Percentiles rank a stretch among this genome's conserved stretches.
Evolutionary conservation across 2,888 invertebrate genomes (phyloP).

Genomic region (Carabus problematicus): DNA sequence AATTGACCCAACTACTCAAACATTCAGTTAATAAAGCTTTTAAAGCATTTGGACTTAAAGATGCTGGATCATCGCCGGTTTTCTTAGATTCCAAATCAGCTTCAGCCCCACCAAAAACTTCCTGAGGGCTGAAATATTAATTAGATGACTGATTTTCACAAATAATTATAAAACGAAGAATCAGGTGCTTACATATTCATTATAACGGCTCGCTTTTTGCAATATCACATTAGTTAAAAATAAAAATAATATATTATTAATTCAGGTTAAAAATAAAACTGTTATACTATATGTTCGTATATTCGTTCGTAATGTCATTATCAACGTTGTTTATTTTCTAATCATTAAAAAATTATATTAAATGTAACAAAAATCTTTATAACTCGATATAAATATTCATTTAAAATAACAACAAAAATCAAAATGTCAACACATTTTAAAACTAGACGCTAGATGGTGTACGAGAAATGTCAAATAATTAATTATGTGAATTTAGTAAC

Average conservation of each 20-base stretch:
- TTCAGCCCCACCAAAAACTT: conserved; percentile 43
- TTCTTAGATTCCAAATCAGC: conserved; percentile 47
- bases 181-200: conserved; percentile 29
- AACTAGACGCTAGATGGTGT: conserved; percentile 28
- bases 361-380: conserved; percentile 2
- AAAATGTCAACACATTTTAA: conserved; percentile 34
- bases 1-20: conserved; percentile 59
- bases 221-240: conserved; percentile 16
- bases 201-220: conserved; percentile 16
- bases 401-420: conserved; percentile 39
- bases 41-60: conserved; percentile 58
- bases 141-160: not conserved
- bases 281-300: not conserved
- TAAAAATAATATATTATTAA: conserved; percentile 15
- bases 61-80: conserved; percentile 51
- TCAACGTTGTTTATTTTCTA: not conserved
- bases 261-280: conserved; percentile 15
- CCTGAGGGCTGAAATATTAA: conserved; percentile 33
- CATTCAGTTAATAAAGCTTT: conserved; percentile 60
- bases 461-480: conserved; percentile 26
- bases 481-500: too few species aligned
- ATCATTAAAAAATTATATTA: not conserved
- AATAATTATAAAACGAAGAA: not conserved
- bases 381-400: conserved; percentile 30
- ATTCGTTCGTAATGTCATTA: not conserved